Evolutionary conservation across 2,113 vertebrate species (phyloP).

Genomic region (Callithrix jacchus): DNA sequence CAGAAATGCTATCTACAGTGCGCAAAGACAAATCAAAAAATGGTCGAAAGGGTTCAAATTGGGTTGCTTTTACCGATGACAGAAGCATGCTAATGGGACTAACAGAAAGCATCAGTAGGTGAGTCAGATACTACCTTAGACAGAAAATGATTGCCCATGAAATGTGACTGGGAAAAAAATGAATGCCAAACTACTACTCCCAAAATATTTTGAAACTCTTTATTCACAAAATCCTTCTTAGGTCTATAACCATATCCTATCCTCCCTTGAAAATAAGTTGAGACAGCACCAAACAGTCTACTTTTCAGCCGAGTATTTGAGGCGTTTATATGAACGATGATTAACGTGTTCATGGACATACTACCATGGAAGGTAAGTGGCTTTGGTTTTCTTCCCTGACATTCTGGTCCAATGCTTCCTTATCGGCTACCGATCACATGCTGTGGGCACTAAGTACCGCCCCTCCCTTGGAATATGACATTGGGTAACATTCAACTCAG

Average conservation of each 20-base stretch:
- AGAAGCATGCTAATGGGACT: neutral
- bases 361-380: constrained; percentile 64
- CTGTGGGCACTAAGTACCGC: neutral
- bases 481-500: neutral
- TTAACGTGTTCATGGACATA: constrained; percentile 54
- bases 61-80: neutral
- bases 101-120: neutral
- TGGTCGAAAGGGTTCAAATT: neutral
- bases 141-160: neutral
- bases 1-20: neutral
- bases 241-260: neutral
- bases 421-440: constrained; percentile 55
- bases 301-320: constrained; percentile 21
- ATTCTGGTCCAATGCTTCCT: constrained; percentile 53
- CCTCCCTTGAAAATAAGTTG: constrained; percentile 5
- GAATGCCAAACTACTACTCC: neutral
- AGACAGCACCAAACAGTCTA: constrained; percentile 8
- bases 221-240: constrained; percentile 37
- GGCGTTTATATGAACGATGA: neutral
- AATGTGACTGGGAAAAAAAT: neutral
- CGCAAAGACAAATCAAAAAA: neutral
- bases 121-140: neutral
- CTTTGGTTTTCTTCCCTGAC: constrained; percentile 41
- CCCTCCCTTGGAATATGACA: neutral
- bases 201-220: constrained; percentile 26